Evolutionary conservation across 2,888 invertebrate genomes (phyloP).

Genomic region (Trypoxylon attenuatum): DNA sequence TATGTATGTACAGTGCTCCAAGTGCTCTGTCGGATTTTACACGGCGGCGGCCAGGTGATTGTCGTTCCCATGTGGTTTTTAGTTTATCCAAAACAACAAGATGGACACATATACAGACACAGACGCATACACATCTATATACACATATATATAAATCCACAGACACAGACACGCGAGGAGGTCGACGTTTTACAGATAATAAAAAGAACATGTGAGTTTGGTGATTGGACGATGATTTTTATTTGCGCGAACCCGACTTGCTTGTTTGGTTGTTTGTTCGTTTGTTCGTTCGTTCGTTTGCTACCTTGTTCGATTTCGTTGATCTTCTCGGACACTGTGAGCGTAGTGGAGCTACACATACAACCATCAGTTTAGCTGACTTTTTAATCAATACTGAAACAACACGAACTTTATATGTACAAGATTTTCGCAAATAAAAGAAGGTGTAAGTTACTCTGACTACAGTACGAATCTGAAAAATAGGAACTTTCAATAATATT

Average conservation of each 20-base stretch:
- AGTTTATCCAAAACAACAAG: too few species aligned
- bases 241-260: constrained; percentile 12
- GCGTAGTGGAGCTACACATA: neutral
- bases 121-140: too few species aligned
- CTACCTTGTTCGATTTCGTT: too few species aligned
- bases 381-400: constrained; percentile 9
- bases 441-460: constrained; percentile 3
- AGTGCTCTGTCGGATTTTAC: constrained; percentile 19
- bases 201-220: constrained; percentile 45
- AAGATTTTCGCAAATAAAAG: constrained; percentile 26
- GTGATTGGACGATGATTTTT: constrained; percentile 30
- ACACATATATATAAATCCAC: too few species aligned
- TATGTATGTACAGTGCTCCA: constrained; percentile 27
- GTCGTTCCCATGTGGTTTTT: constrained; percentile 44
- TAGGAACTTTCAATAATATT: too few species aligned
- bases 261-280: too few species aligned
- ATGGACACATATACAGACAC: too few species aligned
- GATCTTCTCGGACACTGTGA: too few species aligned
- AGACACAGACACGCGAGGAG: too few species aligned
- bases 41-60: constrained; percentile 26
- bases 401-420: constrained; percentile 12
- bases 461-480: too few species aligned
- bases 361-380: neutral
- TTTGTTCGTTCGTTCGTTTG: too few species aligned
- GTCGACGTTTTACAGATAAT: constrained; percentile 47